These are phyloP conservation scores for Drosophila nikananu DNA, from an alignment of 1,140 invertebrate genomes.

Conservation along the genomic window DNA sequence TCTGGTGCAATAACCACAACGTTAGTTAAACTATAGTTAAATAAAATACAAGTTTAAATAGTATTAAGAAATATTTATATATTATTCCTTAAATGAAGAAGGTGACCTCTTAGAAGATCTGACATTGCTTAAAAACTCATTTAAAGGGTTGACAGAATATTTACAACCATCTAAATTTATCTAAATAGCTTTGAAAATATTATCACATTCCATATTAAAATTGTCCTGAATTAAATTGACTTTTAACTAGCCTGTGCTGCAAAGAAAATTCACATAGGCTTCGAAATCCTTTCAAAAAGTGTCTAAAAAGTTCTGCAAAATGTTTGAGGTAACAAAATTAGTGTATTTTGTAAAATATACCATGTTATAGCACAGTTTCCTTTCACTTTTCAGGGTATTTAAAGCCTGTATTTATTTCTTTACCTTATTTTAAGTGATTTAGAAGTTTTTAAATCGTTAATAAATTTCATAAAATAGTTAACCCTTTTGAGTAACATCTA, in stretches of 20 bases:
- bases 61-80: not conserved
- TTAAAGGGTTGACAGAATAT: not conserved
- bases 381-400: not conserved
- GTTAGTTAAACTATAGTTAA: too few species aligned
- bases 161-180: not conserved
- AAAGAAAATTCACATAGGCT: too few species aligned
- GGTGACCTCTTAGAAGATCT: not conserved
- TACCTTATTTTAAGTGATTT: not conserved
- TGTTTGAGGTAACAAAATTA: too few species aligned
- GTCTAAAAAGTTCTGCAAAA: too few species aligned
- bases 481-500: too few species aligned
- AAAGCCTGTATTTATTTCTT: not conserved
- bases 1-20: rapidly evolving
- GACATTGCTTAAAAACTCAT: not conserved
- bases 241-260: too few species aligned
- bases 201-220: not conserved
- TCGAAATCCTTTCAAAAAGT: too few species aligned
- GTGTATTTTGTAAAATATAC: too few species aligned
- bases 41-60: too few species aligned
- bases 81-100: not conserved
- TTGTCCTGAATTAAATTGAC: not conserved
- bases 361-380: not conserved
- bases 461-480: not conserved
- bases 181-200: not conserved
- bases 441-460: not conserved